A percentile compares a stretch with the other conserved stretches of the same genome.
These are phyloP conservation scores for Ochotona curzoniae DNA, from an alignment of 2,113 vertebrate genomes.

Conservation along the genomic window DNA sequence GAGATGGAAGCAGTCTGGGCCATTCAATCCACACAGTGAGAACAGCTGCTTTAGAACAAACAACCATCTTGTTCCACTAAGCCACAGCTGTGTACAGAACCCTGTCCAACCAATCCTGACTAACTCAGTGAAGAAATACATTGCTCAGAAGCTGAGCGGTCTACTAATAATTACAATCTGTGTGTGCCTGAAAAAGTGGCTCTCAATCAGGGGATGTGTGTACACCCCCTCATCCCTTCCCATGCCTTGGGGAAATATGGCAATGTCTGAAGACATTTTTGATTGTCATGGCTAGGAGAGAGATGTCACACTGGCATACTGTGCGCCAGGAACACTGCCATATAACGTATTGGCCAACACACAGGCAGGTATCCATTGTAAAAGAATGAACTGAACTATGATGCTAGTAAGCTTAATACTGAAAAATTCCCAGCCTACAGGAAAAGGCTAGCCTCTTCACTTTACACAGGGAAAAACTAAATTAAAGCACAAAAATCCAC, in stretches of 20 bases:
- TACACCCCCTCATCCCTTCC: background rate
- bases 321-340: background rate
- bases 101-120: background rate
- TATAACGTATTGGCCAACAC: background rate
- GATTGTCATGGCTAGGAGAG: background rate
- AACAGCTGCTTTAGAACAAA: conserved; percentile 23
- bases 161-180: background rate
- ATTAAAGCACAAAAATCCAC: background rate
- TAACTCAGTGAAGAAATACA: conserved; percentile 26
- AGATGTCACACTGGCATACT: background rate
- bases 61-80: conserved; percentile 40
- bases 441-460: background rate
- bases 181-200: background rate
- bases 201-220: background rate
- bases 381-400: background rate
- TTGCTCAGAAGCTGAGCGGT: conserved; percentile 9
- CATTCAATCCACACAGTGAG: background rate
- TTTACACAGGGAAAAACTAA: background rate
- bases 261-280: background rate
- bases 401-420: background rate
- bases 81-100: background rate
- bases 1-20: background rate
- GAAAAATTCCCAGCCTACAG: background rate
- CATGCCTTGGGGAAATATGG: background rate
- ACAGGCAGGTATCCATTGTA: background rate